Evolutionary conservation across 2,888 invertebrate species (phyloP).

Genomic region (Chrysopilus asiliformis): DNA sequence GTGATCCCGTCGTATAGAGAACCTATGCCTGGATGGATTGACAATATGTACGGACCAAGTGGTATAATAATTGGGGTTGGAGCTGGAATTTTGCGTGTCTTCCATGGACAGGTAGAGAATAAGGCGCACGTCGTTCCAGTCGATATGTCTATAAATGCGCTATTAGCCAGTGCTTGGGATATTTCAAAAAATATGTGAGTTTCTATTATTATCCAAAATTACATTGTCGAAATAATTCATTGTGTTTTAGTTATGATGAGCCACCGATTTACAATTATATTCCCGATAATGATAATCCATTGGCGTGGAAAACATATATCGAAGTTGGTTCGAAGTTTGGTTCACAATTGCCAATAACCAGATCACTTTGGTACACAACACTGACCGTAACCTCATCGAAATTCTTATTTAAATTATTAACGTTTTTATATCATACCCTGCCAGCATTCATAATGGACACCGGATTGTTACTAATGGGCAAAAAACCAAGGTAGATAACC

Average conservation of each 20-base stretch:
- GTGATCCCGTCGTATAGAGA: slow-evolving; percentile 40
- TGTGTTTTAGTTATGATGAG: slow-evolving; percentile 20
- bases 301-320: slow-evolving; percentile 65
- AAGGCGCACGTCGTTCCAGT: slow-evolving; percentile 36
- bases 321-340: slow-evolving; percentile 40
- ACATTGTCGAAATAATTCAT: background rate
- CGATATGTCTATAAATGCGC: slow-evolving; percentile 36
- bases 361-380: slow-evolving; percentile 55
- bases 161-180: slow-evolving; percentile 36
- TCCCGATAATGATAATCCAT: slow-evolving; percentile 61
- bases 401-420: slow-evolving; percentile 34
- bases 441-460: slow-evolving; percentile 50
- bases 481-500: slow-evolving; percentile 38
- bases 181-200: slow-evolving; percentile 33
- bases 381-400: slow-evolving; percentile 36
- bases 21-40: slow-evolving; percentile 51
- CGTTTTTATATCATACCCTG: slow-evolving; percentile 46
- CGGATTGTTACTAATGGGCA: slow-evolving; percentile 39
- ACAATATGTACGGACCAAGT: slow-evolving; percentile 50
- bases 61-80: slow-evolving; percentile 38
- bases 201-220: background rate
- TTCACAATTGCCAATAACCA: slow-evolving; percentile 42
- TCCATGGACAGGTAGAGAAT: slow-evolving; percentile 24
- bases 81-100: slow-evolving; percentile 43
- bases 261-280: slow-evolving; percentile 73